Conservation (phyloP, 2,888 invertebrate species). For the Tineola bisselliella region DNA sequence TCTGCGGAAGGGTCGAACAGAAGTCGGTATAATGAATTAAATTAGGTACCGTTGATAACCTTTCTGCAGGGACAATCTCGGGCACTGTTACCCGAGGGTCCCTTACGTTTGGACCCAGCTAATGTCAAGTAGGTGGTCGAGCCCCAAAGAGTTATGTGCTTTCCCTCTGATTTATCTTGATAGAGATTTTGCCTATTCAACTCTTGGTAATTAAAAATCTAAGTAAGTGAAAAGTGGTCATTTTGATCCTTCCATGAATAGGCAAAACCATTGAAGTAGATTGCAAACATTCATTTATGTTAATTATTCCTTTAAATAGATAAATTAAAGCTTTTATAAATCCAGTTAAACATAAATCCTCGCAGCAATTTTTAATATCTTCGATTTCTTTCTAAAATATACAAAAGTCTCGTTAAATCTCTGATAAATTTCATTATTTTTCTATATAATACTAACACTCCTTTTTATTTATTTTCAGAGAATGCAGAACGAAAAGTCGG, state of each 20-base stretch:
- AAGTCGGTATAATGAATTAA: slow-evolving; percentile 59
- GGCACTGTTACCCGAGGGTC: slow-evolving; percentile 26
- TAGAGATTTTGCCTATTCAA: slow-evolving; percentile 34
- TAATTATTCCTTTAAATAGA: too few species aligned
- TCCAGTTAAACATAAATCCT: too few species aligned
- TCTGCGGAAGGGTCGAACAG: slow-evolving; percentile 45
- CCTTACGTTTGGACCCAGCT: slow-evolving; percentile 31
- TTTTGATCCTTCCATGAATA: not conserved
- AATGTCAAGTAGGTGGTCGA: slow-evolving; percentile 50
- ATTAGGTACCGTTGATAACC: slow-evolving; percentile 60
- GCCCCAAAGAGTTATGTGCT: slow-evolving; percentile 53
- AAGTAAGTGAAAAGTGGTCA: not conserved
- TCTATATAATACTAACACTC: not conserved
- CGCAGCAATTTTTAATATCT: too few species aligned
- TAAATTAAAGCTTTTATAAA: too few species aligned
- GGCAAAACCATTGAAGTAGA: too few species aligned
- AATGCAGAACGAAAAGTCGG: not conserved
- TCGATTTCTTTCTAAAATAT: too few species aligned
- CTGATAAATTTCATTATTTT: not conserved
- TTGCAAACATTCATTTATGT: too few species aligned
- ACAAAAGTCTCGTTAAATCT: too few species aligned
- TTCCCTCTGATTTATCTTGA: slow-evolving; percentile 55
- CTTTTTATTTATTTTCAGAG: not conserved
- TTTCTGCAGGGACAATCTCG: slow-evolving; percentile 41
- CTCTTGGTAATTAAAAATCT: slow-evolving; percentile 4